Evolutionary conservation across 2,797 vertebrate genomes (phyloP).

Genomic region (Hipposideros larvatus): DNA sequence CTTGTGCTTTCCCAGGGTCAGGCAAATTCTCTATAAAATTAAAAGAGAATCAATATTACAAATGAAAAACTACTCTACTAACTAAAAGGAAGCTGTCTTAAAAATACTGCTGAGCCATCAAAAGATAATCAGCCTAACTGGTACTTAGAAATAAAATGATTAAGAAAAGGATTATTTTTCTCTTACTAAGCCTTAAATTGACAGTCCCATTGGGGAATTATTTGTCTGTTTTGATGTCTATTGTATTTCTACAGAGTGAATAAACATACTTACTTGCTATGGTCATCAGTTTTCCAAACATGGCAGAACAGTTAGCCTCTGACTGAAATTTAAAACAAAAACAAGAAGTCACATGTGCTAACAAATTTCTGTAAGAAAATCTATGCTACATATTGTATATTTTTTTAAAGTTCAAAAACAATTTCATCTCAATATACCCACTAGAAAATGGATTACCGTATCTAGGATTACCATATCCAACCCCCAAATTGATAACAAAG

Average conservation of each 20-base stretch:
- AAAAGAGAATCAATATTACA: conserved; percentile 74
- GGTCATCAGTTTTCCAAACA: conserved; percentile 98
- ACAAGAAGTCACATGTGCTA: conserved; percentile 48
- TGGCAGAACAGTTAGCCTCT: conserved; percentile 96
- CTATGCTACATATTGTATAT: background rate
- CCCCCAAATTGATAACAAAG: background rate
- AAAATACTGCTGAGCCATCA: background rate
- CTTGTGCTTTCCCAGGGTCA: conserved; percentile 98
- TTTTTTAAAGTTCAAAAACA: conserved; percentile 23
- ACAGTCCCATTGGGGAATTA: background rate
- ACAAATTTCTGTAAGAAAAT: conserved; percentile 36
- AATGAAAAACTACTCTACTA: background rate
- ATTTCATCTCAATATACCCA: background rate
- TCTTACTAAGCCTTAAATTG: background rate
- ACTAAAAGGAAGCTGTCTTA: background rate
- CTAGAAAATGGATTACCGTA: conserved; percentile 4
- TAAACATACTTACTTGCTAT: conserved; percentile 95
- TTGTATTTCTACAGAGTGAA: background rate
- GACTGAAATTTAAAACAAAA: conserved; percentile 90
- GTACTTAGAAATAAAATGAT: conserved; percentile 42
- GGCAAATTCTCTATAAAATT: conserved; percentile 95
- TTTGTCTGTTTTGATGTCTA: background rate
- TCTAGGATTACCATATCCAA: background rate
- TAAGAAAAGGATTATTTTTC: background rate
- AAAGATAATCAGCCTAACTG: conserved; percentile 6